Evolutionary conservation across 2,797 vertebrate species (phyloP), one percentile per base, ranked within the genome.

Genomic region (Micromesistius poutassou): DNA sequence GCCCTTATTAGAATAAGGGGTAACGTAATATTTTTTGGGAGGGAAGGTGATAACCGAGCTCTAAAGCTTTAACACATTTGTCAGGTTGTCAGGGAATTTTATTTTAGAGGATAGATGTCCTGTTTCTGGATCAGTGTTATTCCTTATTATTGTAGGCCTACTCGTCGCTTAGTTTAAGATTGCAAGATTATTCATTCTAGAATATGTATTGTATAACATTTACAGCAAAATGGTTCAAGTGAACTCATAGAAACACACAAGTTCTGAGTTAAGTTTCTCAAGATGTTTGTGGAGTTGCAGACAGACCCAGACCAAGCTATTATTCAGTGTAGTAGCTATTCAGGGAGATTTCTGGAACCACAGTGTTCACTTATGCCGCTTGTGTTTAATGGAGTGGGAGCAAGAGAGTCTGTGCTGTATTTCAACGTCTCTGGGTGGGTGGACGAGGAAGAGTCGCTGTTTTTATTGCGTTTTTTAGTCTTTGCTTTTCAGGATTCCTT

Each of bases 1-100:
- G 77, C 87, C 84, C 84, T 81, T 80, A 85, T 89, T 86, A 87
- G 73, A 85, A 90, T 90, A 87, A 92, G 89, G 82, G 68, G 90
- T 28, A 91, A 88, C 79, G 86, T 81, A 92, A 92, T 91, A 85
- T 88, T 89, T n/a, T 42, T 42, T 42, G 40, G 62, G 40, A 93
- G 88, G 82, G 68, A 73, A 77, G 91, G 82, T 76, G 78, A 77
- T 80, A 83, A 30, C 28, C 84, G 77, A 81, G 6, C 55, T 62
- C 55, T 86, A 88, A 80, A 86, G 78, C 89, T 77, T 77, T 87
- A 92, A 87, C 91, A 2, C 82, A 84, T 80, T 89, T 90, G 88
- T 82, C 80, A 76, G 82, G 88, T 85, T 88, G 81, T 89, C 88
- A 72, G n/a, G n/a, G n/a, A 25, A 25, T 66, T 66, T n/a, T 1